A percentile compares a stretch with the other conserved stretches of the same genome.
Evolutionary conservation across 2,797 vertebrate species (phyloP).

Genomic region (Euphonia xanthogaster): DNA sequence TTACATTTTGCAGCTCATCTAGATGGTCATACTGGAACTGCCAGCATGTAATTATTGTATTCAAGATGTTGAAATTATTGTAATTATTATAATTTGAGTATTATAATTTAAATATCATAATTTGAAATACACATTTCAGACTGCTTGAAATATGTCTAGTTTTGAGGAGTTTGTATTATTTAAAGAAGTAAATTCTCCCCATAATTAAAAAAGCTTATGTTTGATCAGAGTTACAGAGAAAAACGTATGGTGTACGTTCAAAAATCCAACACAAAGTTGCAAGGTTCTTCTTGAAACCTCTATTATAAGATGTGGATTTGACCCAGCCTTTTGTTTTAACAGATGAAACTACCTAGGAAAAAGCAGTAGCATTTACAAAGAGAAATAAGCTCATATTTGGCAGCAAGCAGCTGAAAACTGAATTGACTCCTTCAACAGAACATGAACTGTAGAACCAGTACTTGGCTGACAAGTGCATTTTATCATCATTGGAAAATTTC

Average conservation of each 20-base stretch:
- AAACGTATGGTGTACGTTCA: not conserved
- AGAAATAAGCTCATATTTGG: not conserved
- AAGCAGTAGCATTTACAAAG: not conserved
- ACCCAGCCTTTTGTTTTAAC: not conserved
- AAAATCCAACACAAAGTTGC: not conserved
- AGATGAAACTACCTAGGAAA: not conserved
- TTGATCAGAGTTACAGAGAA: not conserved
- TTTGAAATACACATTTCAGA: not conserved
- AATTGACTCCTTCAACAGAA: not conserved
- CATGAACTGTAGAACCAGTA: not conserved
- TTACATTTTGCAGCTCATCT: not conserved
- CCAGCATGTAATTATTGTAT: not conserved
- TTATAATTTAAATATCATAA: not conserved
- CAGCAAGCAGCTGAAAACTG: not conserved
- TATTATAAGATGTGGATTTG: not conserved
- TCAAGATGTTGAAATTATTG: not conserved
- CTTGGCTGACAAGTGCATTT: not conserved
- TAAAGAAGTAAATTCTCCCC: not conserved
- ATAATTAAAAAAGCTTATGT: not conserved
- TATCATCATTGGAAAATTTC: not conserved
- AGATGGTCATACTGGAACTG: not conserved
- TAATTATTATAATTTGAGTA: not conserved
- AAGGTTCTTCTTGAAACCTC: not conserved
- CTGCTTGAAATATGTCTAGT: not conserved
- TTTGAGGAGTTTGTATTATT: not conserved